A percentile compares a stretch with the other conserved stretches of the same genome.
These are phyloP conservation scores for Thomomys bottae DNA, from an alignment of 2,113 vertebrate species.

Conservation along the genomic window DNA sequence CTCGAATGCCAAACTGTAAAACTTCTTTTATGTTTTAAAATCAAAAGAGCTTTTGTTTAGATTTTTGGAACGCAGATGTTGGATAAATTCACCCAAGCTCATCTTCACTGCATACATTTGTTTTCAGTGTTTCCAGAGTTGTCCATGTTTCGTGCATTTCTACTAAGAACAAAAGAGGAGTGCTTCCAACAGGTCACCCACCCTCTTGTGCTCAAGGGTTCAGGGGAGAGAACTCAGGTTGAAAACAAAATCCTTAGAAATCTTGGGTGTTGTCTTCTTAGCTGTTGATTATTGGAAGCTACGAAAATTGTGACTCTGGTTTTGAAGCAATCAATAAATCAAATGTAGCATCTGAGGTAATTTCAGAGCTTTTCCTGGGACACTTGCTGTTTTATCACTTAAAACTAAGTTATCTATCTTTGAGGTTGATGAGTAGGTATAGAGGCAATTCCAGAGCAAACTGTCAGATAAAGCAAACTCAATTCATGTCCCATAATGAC, in stretches of 20 bases:
- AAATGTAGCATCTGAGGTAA: slow-evolving; percentile 77
- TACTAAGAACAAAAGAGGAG: not conserved
- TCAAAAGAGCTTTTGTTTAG: not conserved
- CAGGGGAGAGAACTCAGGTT: not conserved
- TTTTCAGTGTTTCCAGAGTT: not conserved
- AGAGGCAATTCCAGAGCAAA: slow-evolving; percentile 80
- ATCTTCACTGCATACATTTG: not conserved
- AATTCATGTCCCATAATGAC: slow-evolving; percentile 78
- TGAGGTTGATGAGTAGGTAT: slow-evolving; percentile 77
- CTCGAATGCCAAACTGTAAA: not conserved
- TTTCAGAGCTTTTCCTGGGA: slow-evolving; percentile 74
- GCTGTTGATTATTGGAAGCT: slow-evolving; percentile 58
- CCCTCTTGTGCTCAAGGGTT: not conserved
- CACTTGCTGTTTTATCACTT: slow-evolving; percentile 71
- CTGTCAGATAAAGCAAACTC: slow-evolving; percentile 82
- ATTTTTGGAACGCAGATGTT: slow-evolving; percentile 2
- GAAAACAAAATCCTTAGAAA: not conserved
- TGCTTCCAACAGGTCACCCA: not conserved
- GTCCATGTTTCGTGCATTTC: not conserved
- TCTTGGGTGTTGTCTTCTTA: slow-evolving; percentile 53
- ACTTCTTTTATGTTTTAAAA: slow-evolving; percentile 8
- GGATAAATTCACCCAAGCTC: not conserved
- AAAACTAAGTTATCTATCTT: slow-evolving; percentile 82
- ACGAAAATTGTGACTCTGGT: slow-evolving; percentile 70
- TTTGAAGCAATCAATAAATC: slow-evolving; percentile 83